Conservation (phyloP, 2,113 vertebrate species). For the Crotophaga sulcirostris region DNA sequence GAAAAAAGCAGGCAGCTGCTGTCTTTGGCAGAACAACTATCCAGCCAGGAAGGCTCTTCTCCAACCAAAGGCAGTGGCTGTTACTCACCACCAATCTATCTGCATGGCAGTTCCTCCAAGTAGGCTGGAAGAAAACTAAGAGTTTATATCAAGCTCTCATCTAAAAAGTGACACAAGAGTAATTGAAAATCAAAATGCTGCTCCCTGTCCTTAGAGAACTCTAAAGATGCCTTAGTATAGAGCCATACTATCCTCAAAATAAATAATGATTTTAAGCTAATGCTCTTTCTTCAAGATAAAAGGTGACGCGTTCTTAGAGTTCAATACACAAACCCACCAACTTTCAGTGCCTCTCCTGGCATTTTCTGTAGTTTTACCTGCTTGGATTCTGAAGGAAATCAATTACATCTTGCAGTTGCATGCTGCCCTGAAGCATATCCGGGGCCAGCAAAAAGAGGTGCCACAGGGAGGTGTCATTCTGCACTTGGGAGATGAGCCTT, state of each 20-base stretch:
- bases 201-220: not conserved
- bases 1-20: not conserved
- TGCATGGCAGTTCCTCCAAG: not conserved
- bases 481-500: conserved; percentile 71
- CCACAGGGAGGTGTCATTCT: conserved; percentile 76
- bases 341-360: not conserved
- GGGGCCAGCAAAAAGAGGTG: conserved; percentile 73
- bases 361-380: conserved; percentile 63
- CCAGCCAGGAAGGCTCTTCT: not conserved
- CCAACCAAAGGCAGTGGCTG: not conserved
- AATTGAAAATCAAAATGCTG: not conserved
- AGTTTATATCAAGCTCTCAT: not conserved
- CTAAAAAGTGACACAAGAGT: not conserved
- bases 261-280: conserved; percentile 4
- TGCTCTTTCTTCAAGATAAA: not conserved
- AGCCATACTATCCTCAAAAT: not conserved
- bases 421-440: conserved; percentile 61
- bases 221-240: not conserved
- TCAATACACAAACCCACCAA: not conserved
- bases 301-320: not conserved
- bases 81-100: not conserved
- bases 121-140: not conserved
- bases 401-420: conserved; percentile 23
- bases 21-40: not conserved
- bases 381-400: conserved; percentile 65